phyloP scores from a whole-genome alignment of 2,888 invertebrate genomes.

The Cataglyphis rosenhaueri region DNA sequence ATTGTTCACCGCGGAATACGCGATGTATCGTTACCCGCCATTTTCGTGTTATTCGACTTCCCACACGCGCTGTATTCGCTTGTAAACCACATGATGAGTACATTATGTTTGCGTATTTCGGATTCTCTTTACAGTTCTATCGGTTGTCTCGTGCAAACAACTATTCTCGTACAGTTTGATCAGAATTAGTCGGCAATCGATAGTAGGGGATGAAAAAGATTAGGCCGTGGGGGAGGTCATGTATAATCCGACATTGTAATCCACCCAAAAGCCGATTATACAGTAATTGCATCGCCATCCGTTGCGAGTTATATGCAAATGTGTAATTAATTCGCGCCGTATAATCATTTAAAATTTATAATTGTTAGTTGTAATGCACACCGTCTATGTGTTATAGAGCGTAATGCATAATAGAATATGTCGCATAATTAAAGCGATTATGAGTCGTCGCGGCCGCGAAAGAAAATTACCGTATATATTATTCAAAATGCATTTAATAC shows the following conservation, averaged over 20 bases:
- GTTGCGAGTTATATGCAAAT: conserved; percentile 10
- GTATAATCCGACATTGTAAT: conserved; percentile 41
- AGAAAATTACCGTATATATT: conserved; percentile 43
- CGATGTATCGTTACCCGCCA: conserved; percentile 62
- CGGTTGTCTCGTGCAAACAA: background rate
- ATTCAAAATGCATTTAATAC: conserved; percentile 46
- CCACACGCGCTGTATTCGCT: conserved; percentile 49
- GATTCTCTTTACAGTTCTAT: conserved; percentile 8
- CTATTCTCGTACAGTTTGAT: conserved; percentile 6
- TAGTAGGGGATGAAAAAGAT: conserved; percentile 23
- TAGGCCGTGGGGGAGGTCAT: background rate
- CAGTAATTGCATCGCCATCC: conserved; percentile 27
- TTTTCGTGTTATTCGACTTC: conserved; percentile 58
- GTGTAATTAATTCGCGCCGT: conserved; percentile 29
- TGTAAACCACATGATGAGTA: conserved; percentile 55
- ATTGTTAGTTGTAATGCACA: conserved; percentile 31
- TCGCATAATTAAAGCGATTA: conserved; percentile 42
- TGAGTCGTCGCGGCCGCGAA: background rate
- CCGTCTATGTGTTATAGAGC: background rate
- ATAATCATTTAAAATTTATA: conserved; percentile 32
- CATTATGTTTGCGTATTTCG: conserved; percentile 43
- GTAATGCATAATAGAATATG: conserved; percentile 25
- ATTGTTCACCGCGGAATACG: conserved; percentile 59
- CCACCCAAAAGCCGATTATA: conserved; percentile 23
- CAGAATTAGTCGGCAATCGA: conserved; percentile 40